These are phyloP conservation scores for Salarias fasciatus DNA, from an alignment of 2,797 vertebrate species.

Conservation along the genomic window DNA sequence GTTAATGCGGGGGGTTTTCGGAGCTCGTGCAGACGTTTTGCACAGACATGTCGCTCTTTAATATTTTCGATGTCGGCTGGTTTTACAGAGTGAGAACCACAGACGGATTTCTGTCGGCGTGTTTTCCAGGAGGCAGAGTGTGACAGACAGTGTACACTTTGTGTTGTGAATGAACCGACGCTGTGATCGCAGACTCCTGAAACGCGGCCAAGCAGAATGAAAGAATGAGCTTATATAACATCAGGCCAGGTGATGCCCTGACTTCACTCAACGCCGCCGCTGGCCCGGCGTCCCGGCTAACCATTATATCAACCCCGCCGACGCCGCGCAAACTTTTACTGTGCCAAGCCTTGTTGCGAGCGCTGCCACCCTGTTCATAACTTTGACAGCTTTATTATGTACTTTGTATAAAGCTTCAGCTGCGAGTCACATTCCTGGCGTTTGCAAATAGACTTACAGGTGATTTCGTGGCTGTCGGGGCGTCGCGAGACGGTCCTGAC, in stretches of 20 bases:
- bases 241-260: constrained; percentile 11
- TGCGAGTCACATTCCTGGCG: constrained; percentile 54
- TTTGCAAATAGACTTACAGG: constrained; percentile 66
- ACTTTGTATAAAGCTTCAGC: constrained; percentile 56
- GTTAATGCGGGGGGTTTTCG: too few relatives aligned
- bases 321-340: constrained; percentile 34
- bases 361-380: constrained; percentile 53
- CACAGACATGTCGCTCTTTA: neutral
- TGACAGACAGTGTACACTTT: neutral
- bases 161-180: constrained; percentile 1
- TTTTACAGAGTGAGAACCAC: neutral
- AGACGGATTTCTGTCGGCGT: neutral
- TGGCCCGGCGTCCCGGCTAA: constrained; percentile 30
- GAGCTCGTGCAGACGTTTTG: too few relatives aligned
- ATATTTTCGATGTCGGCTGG: neutral
- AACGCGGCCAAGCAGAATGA: constrained; percentile 7
- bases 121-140: neutral
- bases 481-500: constrained; percentile 55
- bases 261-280: constrained; percentile 32
- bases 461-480: constrained; percentile 66
- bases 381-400: constrained; percentile 71
- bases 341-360: constrained; percentile 42
- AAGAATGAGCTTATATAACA: constrained; percentile 19
- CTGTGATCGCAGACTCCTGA: constrained; percentile 5
- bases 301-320: constrained; percentile 31